Conservation (phyloP, 1,140 invertebrate genomes). For the Stegodyphus mimosarum region DNA sequence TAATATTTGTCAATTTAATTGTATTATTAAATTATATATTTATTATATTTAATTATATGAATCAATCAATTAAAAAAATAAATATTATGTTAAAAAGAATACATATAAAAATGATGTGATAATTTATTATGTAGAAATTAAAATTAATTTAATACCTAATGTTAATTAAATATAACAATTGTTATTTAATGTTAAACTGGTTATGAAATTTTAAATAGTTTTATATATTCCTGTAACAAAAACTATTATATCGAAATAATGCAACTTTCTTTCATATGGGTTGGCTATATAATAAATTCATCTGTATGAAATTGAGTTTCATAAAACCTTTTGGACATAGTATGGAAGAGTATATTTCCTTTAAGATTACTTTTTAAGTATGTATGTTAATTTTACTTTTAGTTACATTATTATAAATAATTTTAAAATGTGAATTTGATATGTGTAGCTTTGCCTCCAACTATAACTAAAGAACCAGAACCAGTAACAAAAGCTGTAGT, state of each 20-base stretch:
- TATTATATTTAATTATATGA: too few relatives aligned
- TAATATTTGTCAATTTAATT: too few relatives aligned
- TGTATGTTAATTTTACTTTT: too few relatives aligned
- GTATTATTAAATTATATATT: too few relatives aligned
- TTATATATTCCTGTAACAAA: neutral
- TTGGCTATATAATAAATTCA: too few relatives aligned
- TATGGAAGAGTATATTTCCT: neutral
- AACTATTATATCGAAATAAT: too few relatives aligned
- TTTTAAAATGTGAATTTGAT: neutral
- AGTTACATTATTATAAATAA: neutral
- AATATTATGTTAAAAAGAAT: neutral
- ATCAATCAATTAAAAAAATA: too few relatives aligned
- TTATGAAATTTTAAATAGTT: neutral
- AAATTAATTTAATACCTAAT: too few relatives aligned
- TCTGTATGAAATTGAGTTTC: too few relatives aligned
- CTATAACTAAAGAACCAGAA: slow-evolving; percentile 85
- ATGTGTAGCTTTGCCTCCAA: slow-evolving; percentile 79
- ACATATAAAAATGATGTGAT: neutral
- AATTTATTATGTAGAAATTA: too few relatives aligned
- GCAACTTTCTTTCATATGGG: too few relatives aligned
- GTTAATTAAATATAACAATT: neutral
- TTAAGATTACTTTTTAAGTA: neutral
- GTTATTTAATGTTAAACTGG: neutral
- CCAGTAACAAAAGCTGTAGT: slow-evolving; percentile 78
- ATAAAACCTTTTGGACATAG: too few relatives aligned